phyloP scores from a whole-genome alignment of 2,888 invertebrate species.

The Galerucella calmariensis region DNA sequence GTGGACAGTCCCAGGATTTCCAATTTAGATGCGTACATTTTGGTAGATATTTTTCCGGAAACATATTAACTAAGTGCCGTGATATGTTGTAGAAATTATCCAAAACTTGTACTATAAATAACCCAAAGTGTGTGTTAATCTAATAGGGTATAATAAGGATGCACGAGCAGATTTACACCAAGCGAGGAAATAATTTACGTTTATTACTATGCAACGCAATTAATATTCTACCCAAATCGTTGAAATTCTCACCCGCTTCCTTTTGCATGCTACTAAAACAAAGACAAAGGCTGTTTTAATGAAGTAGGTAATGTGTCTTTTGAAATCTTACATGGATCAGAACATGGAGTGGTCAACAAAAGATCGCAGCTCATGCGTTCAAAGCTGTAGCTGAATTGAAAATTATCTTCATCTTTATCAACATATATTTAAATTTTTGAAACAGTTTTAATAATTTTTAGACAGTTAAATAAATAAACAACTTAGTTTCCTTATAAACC shows the following conservation, averaged over 20 bases:
- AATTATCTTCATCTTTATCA: no score
- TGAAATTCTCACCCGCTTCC: slow-evolving; percentile 37
- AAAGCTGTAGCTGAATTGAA: no score
- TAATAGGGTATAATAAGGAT: slow-evolving; percentile 52
- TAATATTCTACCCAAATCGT: slow-evolving; percentile 52
- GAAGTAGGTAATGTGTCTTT: slow-evolving; percentile 27
- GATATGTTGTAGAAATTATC: slow-evolving; percentile 30
- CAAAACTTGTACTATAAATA: slow-evolving; percentile 42
- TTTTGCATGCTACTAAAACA: slow-evolving; percentile 12
- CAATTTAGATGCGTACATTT: no score
- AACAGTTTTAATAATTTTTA: no score
- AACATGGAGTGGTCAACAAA: neutral
- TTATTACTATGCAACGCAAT: slow-evolving; percentile 53
- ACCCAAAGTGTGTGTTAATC: slow-evolving; percentile 45
- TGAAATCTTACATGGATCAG: slow-evolving; percentile 17
- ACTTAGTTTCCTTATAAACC: no score
- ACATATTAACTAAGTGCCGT: neutral
- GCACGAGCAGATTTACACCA: slow-evolving; percentile 52
- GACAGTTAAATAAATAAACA: no score
- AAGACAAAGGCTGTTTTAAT: slow-evolving; percentile 19
- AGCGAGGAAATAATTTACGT: slow-evolving; percentile 51
- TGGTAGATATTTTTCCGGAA: no score
- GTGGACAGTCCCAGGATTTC: no score
- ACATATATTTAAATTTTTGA: no score
- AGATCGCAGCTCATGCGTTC: no score